phyloP scores from a whole-genome alignment of 2,113 vertebrate genomes.

The Guaruba guarouba region DNA sequence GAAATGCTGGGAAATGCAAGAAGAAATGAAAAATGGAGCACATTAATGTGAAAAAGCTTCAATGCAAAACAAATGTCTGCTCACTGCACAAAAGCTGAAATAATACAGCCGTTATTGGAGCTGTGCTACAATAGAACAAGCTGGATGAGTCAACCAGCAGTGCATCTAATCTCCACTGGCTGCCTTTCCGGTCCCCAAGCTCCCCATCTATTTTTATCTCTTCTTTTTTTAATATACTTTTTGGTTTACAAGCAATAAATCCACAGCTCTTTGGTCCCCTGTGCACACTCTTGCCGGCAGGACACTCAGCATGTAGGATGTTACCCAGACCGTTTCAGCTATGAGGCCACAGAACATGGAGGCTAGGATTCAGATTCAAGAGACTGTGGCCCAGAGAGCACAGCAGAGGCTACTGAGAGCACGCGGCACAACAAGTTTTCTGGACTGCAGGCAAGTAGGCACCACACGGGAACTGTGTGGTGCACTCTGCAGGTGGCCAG shows the following conservation, averaged over 20 bases:
- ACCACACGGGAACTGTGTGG: not conserved
- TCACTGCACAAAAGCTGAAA: conserved; percentile 58
- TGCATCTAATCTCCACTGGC: conserved; percentile 75
- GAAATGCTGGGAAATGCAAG: conserved; percentile 28
- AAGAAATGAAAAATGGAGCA: conserved; percentile 42
- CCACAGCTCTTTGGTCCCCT: conserved; percentile 29
- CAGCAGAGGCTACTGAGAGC: not conserved
- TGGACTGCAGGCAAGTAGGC: not conserved
- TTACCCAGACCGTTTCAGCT: not conserved
- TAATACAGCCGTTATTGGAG: conserved; percentile 68
- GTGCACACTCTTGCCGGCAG: conserved; percentile 50
- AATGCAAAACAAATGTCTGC: conserved; percentile 59
- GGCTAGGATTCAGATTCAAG: not conserved
- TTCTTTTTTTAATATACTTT: conserved; percentile 66
- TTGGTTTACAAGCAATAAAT: conserved; percentile 71
- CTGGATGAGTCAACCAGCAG: conserved; percentile 64
- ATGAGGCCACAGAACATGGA: not conserved
- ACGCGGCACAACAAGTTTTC: not conserved
- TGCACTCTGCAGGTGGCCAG: not conserved
- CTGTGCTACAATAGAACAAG: conserved; percentile 65
- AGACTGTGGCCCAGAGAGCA: not conserved
- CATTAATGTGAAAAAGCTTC: conserved; percentile 55
- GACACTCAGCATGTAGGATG: conserved; percentile 48
- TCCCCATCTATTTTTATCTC: conserved; percentile 71
- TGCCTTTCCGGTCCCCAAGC: conserved; percentile 62